A percentile compares a stretch with the other conserved stretches of the same genome.
Conservation (phyloP, 1,140 invertebrate species). For the Asobara japonica region DNA sequence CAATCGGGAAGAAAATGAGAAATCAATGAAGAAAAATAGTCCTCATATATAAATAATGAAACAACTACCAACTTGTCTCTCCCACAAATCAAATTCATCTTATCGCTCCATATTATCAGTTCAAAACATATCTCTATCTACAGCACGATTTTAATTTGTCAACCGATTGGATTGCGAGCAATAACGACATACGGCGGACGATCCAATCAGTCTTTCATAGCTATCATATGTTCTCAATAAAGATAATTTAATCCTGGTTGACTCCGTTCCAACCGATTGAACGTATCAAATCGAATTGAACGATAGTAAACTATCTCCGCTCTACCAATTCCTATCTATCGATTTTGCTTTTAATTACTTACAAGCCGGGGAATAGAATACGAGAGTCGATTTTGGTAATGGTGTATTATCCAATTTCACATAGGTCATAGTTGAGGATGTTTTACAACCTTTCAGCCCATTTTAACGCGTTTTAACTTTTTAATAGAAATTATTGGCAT, state of each 20-base stretch:
- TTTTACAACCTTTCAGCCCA: no score
- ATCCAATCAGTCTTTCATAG: not conserved
- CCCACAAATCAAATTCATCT: no score
- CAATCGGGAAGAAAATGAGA: no score
- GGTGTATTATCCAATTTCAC: conserved; percentile 12
- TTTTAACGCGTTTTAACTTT: no score
- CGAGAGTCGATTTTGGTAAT: not conserved
- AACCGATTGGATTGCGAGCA: not conserved
- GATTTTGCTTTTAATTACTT: conserved; percentile 51
- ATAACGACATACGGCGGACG: not conserved
- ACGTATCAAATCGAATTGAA: conserved; percentile 13
- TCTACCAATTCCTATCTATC: conserved; percentile 37
- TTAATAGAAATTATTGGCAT: no score
- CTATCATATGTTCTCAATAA: conserved; percentile 16
- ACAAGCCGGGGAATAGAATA: conserved; percentile 10
- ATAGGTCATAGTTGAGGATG: not conserved
- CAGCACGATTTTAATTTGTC: not conserved
- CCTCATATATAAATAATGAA: no score
- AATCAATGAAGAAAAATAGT: no score
- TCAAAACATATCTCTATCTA: not conserved
- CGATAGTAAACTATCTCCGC: not conserved
- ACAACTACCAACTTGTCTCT: no score
- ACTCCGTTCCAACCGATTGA: conserved; percentile 5
- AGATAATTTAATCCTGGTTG: conserved; percentile 13
- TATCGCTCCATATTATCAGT: no score